Evolutionary conservation across 2,113 vertebrate genomes (phyloP).

Genomic region (Gorsachius goisagi): DNA sequence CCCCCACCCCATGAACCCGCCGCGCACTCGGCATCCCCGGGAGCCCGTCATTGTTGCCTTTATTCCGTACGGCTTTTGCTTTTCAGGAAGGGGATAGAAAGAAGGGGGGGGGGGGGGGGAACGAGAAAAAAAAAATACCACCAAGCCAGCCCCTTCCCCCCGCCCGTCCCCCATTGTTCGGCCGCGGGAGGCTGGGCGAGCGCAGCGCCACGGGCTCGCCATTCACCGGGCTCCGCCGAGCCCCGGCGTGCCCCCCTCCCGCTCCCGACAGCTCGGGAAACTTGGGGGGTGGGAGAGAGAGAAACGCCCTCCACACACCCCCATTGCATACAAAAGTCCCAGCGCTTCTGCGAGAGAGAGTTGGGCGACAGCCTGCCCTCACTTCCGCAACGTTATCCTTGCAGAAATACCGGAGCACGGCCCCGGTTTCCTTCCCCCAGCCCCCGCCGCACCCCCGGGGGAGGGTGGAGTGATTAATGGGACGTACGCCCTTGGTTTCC

Average conservation of each 20-base stretch:
- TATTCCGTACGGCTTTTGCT: conserved; percentile 1
- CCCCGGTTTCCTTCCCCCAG: not conserved
- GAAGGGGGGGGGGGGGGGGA: no score
- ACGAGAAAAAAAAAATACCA: no score
- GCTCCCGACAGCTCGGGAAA: not conserved
- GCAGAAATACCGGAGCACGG: conserved; percentile 16
- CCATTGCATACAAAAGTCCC: not conserved
- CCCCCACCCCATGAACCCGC: conserved; percentile 16
- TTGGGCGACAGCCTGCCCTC: not conserved
- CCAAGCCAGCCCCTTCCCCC: conserved; percentile 5
- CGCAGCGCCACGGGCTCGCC: conserved; percentile 14
- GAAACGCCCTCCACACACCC: rapidly evolving
- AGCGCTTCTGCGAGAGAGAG: not conserved
- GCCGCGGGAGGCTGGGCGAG: conserved; percentile 26
- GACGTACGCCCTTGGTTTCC: not conserved
- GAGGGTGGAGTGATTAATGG: not conserved
- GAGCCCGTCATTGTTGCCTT: conserved; percentile 11
- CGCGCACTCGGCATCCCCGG: not conserved
- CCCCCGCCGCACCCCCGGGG: not conserved
- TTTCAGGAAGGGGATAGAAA: not conserved
- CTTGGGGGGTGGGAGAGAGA: not conserved
- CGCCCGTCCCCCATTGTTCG: conserved; percentile 24
- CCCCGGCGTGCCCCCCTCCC: not conserved
- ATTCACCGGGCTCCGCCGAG: not conserved
- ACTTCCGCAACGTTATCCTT: not conserved